phyloP scores from a whole-genome alignment of 2,113 vertebrate genomes.

The Grantiella picta region DNA sequence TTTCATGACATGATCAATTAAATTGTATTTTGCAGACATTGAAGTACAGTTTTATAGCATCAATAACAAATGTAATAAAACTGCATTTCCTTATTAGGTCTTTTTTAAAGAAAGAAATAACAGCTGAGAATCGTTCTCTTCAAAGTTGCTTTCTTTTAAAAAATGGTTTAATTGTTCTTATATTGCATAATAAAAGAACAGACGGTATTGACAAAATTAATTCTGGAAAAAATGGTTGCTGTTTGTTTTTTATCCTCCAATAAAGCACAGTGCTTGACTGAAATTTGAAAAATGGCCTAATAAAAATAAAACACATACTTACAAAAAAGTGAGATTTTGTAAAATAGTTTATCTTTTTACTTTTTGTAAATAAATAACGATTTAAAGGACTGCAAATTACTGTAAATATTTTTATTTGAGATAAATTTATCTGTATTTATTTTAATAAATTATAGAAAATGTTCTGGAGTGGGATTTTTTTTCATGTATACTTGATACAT shows the following conservation, averaged over 20 bases:
- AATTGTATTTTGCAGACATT: constrained; percentile 56
- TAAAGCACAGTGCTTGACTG: constrained; percentile 53
- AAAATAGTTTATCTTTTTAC: neutral
- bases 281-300: constrained; percentile 52
- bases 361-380: neutral
- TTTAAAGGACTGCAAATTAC: neutral
- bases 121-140: constrained; percentile 52
- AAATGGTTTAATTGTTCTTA: constrained; percentile 71
- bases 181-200: constrained; percentile 72
- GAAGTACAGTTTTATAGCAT: constrained; percentile 69
- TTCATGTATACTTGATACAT: neutral
- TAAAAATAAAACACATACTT: constrained; percentile 54
- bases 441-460: neutral
- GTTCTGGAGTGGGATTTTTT: neutral
- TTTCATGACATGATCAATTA: constrained; percentile 70
- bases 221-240: constrained; percentile 32
- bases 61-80: constrained; percentile 73
- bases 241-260: constrained; percentile 55
- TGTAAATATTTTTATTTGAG: neutral
- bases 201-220: constrained; percentile 70
- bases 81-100: constrained; percentile 62
- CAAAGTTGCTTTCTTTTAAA: constrained; percentile 54
- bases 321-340: neutral
- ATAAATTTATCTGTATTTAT: neutral
- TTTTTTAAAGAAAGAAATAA: constrained; percentile 18